Evolutionary conservation across 2,797 vertebrate genomes (phyloP).

Genomic region (Poliocrania exsul): DNA sequence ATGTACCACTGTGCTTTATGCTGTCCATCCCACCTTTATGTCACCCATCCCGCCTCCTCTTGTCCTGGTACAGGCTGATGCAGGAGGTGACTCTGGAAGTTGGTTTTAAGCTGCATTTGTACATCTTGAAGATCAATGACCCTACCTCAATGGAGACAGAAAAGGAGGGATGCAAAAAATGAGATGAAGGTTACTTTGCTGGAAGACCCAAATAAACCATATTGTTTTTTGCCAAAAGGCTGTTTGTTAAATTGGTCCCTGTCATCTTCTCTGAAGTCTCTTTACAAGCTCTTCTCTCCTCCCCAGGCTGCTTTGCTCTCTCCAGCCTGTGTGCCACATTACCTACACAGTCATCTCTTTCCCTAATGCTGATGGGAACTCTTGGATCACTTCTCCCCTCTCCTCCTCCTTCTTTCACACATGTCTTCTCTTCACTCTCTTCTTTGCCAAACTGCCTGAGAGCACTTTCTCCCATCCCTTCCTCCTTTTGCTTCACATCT

Average conservation of each 20-base stretch:
- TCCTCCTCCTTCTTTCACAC: slow-evolving; percentile 6
- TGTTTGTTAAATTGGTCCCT: not conserved
- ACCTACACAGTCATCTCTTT: not conserved
- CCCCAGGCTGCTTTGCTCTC: not conserved
- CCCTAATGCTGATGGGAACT: not conserved
- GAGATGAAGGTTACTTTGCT: not conserved
- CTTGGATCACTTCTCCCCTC: not conserved
- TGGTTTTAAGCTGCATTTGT: not conserved
- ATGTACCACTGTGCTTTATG: rapidly evolving
- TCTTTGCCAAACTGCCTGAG: not conserved
- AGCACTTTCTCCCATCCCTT: not conserved
- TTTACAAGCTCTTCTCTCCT: not conserved
- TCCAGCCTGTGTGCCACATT: not conserved
- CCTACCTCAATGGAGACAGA: not conserved
- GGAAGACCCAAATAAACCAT: not conserved
- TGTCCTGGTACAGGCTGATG: not conserved
- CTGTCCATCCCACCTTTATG: not conserved
- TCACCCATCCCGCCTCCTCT: not conserved
- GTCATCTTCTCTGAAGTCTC: not conserved
- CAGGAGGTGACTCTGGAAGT: not conserved
- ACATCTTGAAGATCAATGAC: not conserved
- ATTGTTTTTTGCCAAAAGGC: not conserved
- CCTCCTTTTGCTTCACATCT: not conserved
- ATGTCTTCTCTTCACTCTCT: not conserved
- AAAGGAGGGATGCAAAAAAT: not conserved